Base-by-base conservation (phyloP, 92 coral and sea anemone species). In the Virgularia gustaviana region DNA sequence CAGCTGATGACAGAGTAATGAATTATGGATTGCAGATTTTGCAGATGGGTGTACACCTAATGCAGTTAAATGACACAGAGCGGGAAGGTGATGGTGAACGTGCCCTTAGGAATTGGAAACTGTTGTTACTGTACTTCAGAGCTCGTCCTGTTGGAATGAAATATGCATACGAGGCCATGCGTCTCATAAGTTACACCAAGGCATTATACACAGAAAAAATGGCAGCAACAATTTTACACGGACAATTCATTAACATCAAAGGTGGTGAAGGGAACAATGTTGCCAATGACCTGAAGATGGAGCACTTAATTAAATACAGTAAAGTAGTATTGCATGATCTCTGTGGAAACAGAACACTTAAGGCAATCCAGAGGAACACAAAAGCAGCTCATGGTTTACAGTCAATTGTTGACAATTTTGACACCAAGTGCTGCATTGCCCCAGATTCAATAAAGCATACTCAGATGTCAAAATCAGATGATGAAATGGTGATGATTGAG, bases 41-140 rank as follows among this genome's bases (percentile, higher is more conserved):
- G 36, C 83, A 79, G 33, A 31, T 86, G 36, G 91, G 91, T 0
- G 37, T 49, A 20, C 12, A 83, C 6, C 60, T 83, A 19, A 83
- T 83, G 85, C 91, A 86, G 30, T 64, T 86, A 8, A 77, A 86
- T 56, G 91, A 86, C 49, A 86, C 91, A n/a, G 87, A 78, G 33
- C 52, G 63, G 38, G 85, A 86, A 42, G 85, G 87, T 0, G 91
- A 83, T 86, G 87, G 91, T 0, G 35, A 66, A 28, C 22, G 87
- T 1, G 68, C 63, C 24, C 9, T 83, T 3, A 78, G 78, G 83
- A 36, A 76, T 24, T 68, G 82, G 73, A 45, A 54, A 16, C 6
- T 84, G 29, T 74, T 88, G 29, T 68, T 88, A 86, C 36, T 87
- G 44, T 88, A 84, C 31, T 84, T 80, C 31, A 36, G 83, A 36